Evolutionary conservation across 2,888 invertebrate genomes (phyloP).

Genomic region (Candidula unifasciata): DNA sequence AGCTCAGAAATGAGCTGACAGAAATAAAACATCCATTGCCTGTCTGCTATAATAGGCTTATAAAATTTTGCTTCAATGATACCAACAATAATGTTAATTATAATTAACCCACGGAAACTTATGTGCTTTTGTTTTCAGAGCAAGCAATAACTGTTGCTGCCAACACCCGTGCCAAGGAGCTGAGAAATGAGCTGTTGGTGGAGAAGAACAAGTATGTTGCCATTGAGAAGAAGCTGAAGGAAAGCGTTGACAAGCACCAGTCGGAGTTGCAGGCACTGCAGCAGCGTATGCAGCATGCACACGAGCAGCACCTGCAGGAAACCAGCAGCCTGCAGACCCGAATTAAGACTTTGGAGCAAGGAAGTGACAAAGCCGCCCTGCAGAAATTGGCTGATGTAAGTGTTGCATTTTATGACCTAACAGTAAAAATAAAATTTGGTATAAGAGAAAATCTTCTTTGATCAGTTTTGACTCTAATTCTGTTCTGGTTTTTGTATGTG

Average conservation of each 20-base stretch:
- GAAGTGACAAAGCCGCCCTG: constrained; percentile 46
- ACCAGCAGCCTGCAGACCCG: constrained; percentile 81
- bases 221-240: constrained; percentile 82
- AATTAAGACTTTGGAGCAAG: constrained; percentile 65
- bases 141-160: constrained; percentile 82
- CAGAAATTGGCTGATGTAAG: constrained; percentile 64
- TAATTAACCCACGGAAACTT: not conserved
- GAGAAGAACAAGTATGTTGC: constrained; percentile 83
- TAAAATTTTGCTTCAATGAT: no score
- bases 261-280: constrained; percentile 84
- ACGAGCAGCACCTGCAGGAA: constrained; percentile 81
- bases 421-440: no score
- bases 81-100: no score
- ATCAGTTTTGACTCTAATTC: no score
- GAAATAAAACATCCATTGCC: no score
- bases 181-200: constrained; percentile 84
- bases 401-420: no score
- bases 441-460: no score
- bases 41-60: no score
- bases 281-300: constrained; percentile 82
- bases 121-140: constrained; percentile 59
- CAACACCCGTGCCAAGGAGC: constrained; percentile 87
- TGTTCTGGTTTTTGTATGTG: no score
- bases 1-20: constrained; percentile 85
- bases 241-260: constrained; percentile 80